Base-by-base conservation (phyloP, 1,140 invertebrate species). In the Brachystomella parvula region DNA sequence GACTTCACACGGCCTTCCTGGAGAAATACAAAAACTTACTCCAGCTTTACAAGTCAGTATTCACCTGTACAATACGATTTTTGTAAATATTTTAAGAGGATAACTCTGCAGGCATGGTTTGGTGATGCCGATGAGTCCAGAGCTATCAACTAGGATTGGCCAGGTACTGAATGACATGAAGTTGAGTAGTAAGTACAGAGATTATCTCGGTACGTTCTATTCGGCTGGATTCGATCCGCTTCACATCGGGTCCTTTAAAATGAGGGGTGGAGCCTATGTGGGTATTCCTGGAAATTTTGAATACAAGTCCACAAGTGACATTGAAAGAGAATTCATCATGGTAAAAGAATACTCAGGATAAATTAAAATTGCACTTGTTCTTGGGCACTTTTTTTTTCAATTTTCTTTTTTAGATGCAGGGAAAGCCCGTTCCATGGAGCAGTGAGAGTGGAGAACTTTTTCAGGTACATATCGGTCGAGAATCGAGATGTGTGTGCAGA, bases 241-340 rank as follows among this genome's bases (percentile, higher is more conserved):
- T 71, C 78, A 81, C 72, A 79, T 79, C 2, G 86, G 86, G 21
- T 74, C 77, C 0, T 60, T 74, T 0, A 71, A 69, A 3, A 74
- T 74, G 26, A 77, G 70, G n/a, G 79, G 71, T 70, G 86, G 86
- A 17, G 79, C 77, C 2, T 77, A 81, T 31, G 73, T 89, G 61
- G 87, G 87, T 3, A 77, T 89, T 28, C 87, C 87, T 2, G 73
- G 77, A 1, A 84, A 83, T 74, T 89, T 83, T 74, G 74, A 72
- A 0, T 87, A 85, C 69, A 71, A 71, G 26, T 72, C 75, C 26
- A 29, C 72, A 6, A 63, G 73, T 0, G 78, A 81, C 24, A 75
- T 87, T 3, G 79, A 85, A 57, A 77, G 75, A 49, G 64, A 74
- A 0, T 76, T 81, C n/a, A 81, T 86, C 30, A 75, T 76, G 57